Conservation (phyloP, 2,797 vertebrate genomes). For the Schizothorax lantsangensis region DNA sequence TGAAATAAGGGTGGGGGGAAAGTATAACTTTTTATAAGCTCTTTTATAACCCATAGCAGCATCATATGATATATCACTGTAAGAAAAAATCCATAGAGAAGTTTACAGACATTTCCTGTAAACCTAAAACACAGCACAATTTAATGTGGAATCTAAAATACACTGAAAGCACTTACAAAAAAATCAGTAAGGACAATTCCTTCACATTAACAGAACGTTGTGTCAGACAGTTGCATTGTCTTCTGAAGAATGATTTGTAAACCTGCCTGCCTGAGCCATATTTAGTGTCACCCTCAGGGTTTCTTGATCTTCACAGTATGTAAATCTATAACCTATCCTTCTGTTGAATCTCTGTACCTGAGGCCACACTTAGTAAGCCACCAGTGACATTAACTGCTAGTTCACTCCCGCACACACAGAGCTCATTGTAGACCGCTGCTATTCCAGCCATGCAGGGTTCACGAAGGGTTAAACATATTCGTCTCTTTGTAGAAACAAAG, state of each 20-base stretch:
- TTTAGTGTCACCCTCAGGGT: constrained; percentile 1
- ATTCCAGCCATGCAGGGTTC: constrained; percentile 13
- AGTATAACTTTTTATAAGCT: not conserved
- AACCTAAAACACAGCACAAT: not conserved
- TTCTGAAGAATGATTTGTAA: not conserved
- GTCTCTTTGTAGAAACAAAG: constrained; percentile 1
- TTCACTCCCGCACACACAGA: constrained; percentile 8
- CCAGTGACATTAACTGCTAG: not conserved
- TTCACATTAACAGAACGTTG: not conserved
- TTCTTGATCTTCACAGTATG: not conserved
- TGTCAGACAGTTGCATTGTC: not conserved
- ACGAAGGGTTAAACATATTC: constrained; percentile 30
- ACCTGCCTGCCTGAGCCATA: not conserved
- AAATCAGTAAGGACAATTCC: not conserved
- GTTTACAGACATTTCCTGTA: not conserved
- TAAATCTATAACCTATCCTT: constrained; percentile 23
- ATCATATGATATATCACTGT: not conserved
- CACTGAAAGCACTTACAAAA: not conserved
- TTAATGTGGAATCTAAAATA: not conserved
- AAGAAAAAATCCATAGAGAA: not conserved
- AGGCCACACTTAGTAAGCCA: constrained; percentile 3
- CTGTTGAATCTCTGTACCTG: not conserved
- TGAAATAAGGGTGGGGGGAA: not conserved
- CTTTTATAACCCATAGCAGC: not conserved
- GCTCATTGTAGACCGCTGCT: constrained; percentile 12